phyloP scores from a whole-genome alignment of 2,888 invertebrate genomes.

The Encarsia formosa region DNA sequence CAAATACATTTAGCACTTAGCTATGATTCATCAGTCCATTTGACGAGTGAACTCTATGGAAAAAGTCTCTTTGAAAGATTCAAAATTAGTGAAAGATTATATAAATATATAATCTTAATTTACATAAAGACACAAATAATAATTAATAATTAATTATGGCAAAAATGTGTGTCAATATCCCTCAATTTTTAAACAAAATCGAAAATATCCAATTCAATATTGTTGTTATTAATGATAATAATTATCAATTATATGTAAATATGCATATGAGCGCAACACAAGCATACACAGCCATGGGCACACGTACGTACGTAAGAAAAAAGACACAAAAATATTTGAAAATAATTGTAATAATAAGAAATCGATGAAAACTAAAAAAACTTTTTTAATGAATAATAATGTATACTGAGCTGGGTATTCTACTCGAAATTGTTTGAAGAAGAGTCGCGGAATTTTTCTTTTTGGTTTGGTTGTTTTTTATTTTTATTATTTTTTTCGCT shows the following conservation, averaged over 20 bases:
- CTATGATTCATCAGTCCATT: too few species aligned
- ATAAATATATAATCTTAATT: background rate
- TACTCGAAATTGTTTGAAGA: slow-evolving; percentile 20
- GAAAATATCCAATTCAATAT: slow-evolving; percentile 49
- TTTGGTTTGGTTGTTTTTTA: background rate
- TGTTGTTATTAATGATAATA: slow-evolving; percentile 51
- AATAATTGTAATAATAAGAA: too few species aligned
- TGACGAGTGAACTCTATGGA: too few species aligned
- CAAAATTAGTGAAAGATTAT: background rate
- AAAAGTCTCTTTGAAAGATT: too few species aligned
- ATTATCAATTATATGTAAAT: slow-evolving; percentile 51
- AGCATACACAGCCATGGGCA: slow-evolving; percentile 37
- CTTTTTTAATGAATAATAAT: too few species aligned
- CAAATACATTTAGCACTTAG: too few species aligned
- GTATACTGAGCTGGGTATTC: slow-evolving; percentile 17
- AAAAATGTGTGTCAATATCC: slow-evolving; percentile 17
- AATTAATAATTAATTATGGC: slow-evolving; percentile 17
- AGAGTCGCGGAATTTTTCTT: slow-evolving; percentile 12
- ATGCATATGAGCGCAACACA: slow-evolving; percentile 35
- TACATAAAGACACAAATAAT: slow-evolving; percentile 7
- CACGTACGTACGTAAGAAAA: slow-evolving; percentile 36
- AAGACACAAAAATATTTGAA: too few species aligned
- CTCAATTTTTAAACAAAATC: slow-evolving; percentile 24
- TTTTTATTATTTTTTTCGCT: slow-evolving; percentile 4
- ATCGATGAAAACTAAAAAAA: slow-evolving; percentile 7